Base-by-base conservation (phyloP, 2,797 vertebrate genomes). In the Sciurus vulgaris region DNA sequence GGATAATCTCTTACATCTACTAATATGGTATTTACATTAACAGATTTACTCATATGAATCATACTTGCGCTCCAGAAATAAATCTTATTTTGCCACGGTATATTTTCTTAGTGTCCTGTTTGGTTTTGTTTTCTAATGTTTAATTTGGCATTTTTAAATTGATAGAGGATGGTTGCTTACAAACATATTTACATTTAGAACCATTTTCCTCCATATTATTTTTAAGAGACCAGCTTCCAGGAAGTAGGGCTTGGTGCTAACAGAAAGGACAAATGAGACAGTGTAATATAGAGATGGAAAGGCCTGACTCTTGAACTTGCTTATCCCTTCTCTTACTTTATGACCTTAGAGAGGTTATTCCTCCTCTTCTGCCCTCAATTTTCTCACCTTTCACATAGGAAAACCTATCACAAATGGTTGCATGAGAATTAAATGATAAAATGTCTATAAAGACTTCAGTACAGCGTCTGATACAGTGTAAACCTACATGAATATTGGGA, bases 1-100 rank as follows among this genome's bases (percentile, higher is more conserved):
- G 17, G 8, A 89, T 84, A 86, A 49, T 73, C 14, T 73, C 1
- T 92, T 86, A 59, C 7, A 33, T 38, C 22, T 89, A 86, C n/a
- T 65, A 77, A 63, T 70, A 51, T 70, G 5, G 17, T 70, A 24
- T 81, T 95, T 77, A 41, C 54, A 51, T 35, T 56, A 91, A 65
- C 28, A 87, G 20, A 67, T 86, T 87, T 87, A 49, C 47, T 72
- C n/a, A 72, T 77, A 88, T 47, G 15, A 84, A 38, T 92, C 67
- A 96, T 91, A 44, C 24, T 93, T 89, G 8, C 33, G 38, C 65
- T 86, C 51, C 54, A 61, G 47, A 93, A 95, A 61, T 49, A 67
- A 86, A 87, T 87, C 30, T 26, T 72, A 81, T 6, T 82, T 84
- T 28, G 20, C 49, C 35, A 51, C 73, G 13, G 44, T n/a, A 54